Evolutionary conservation across 2,113 vertebrate species (phyloP).

Genomic region (Larimichthys polyactis): DNA sequence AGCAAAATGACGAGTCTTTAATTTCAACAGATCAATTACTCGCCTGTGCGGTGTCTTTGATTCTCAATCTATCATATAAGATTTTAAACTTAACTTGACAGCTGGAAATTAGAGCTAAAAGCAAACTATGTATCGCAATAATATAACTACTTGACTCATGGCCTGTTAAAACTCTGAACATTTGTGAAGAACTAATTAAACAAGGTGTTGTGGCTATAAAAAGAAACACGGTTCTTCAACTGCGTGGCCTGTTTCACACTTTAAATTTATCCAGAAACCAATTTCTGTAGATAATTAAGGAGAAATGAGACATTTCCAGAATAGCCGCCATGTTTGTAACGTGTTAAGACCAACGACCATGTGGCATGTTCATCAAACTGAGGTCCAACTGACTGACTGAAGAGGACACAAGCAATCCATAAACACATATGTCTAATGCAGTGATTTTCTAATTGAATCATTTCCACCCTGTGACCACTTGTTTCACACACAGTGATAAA

Average conservation of each 20-base stretch:
- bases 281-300: neutral
- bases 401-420: neutral
- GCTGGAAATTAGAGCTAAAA: neutral
- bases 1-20: slow-evolving; percentile 1
- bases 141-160: neutral
- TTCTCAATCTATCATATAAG: neutral
- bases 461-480: neutral
- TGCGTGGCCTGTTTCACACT: neutral
- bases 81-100: neutral
- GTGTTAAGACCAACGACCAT: neutral
- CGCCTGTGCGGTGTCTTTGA: neutral
- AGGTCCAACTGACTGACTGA: neutral
- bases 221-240: neutral
- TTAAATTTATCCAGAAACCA: neutral
- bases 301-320: neutral
- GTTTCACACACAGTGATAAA: neutral
- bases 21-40: neutral
- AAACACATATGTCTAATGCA: neutral
- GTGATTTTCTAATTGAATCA: neutral
- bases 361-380: neutral
- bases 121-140: neutral
- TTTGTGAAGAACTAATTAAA: slow-evolving; percentile 18
- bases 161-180: neutral
- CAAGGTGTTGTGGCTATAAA: neutral
- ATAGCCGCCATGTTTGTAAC: neutral